Conservation (phyloP, 2,888 invertebrate genomes). For the Synergus itoensis region DNA sequence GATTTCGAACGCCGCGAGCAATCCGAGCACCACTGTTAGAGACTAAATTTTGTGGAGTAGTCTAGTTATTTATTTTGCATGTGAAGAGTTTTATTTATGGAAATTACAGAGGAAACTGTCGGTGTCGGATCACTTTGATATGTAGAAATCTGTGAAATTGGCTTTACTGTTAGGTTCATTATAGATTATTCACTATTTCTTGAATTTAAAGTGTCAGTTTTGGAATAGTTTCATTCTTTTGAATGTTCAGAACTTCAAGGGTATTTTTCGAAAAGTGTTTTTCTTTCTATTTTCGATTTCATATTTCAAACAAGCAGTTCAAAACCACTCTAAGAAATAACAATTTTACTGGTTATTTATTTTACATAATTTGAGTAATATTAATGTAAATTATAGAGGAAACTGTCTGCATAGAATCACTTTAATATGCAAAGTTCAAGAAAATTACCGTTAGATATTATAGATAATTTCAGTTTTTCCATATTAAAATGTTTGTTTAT, state of each 20-base stretch:
- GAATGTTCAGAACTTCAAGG: too few species aligned
- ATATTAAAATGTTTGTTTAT: too few species aligned
- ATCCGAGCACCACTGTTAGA: not conserved
- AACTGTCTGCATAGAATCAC: not conserved
- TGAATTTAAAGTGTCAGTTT: not conserved
- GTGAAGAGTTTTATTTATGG: slow-evolving; percentile 13
- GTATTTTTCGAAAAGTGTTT: too few species aligned
- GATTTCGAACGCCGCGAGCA: slow-evolving; percentile 9
- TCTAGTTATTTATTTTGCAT: slow-evolving; percentile 18
- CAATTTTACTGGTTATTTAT: not conserved
- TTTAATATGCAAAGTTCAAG: not conserved
- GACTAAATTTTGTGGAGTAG: not conserved
- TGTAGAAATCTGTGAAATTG: not conserved
- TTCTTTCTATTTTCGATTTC: not conserved
- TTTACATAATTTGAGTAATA: not conserved
- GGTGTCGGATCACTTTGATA: slow-evolving; percentile 12
- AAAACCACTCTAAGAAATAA: not conserved
- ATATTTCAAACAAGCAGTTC: not conserved
- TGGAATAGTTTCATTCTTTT: not conserved
- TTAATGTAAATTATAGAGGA: not conserved
- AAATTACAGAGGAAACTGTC: slow-evolving; percentile 14
- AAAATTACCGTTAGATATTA: too few species aligned
- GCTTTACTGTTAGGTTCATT: not conserved
- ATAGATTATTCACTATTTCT: not conserved
- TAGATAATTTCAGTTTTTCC: too few species aligned